Evolutionary conservation across 1,140 invertebrate genomes (phyloP).

Genomic region (Sitodiplosis mosellana): DNA sequence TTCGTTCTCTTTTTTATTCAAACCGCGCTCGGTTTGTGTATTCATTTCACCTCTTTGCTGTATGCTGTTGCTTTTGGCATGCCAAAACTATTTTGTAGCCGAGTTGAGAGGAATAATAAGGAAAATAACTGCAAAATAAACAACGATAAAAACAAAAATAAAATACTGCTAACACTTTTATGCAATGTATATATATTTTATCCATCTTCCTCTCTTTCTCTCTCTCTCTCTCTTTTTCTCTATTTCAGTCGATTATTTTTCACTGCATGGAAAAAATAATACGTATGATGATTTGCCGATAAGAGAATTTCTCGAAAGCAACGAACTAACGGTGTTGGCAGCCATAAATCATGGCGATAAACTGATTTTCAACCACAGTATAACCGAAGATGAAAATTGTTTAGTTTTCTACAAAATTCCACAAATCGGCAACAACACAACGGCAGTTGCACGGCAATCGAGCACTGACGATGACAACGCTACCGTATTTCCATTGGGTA

Average conservation of each 20-base stretch:
- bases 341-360: conserved; percentile 20
- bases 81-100: no score
- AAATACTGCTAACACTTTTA: neutral
- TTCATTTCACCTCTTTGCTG: no score
- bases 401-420: conserved; percentile 26
- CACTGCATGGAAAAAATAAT: neutral
- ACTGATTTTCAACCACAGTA: conserved; percentile 24
- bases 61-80: no score
- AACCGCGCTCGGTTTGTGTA: no score
- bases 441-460: neutral
- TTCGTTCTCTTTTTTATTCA: no score
- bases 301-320: conserved; percentile 23
- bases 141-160: neutral
- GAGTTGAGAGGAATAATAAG: neutral
- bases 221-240: no score
- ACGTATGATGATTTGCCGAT: conserved; percentile 6
- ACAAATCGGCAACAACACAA: conserved; percentile 12
- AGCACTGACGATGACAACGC: no score
- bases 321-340: conserved; percentile 22
- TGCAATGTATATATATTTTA: no score
- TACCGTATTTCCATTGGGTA: conserved; percentile 11
- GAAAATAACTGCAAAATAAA: neutral
- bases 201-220: no score
- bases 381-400: conserved; percentile 22
- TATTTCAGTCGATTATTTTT: neutral